These are phyloP conservation scores for Acromyrmex charruanus DNA, from an alignment of 1,140 invertebrate species.

Conservation along the genomic window DNA sequence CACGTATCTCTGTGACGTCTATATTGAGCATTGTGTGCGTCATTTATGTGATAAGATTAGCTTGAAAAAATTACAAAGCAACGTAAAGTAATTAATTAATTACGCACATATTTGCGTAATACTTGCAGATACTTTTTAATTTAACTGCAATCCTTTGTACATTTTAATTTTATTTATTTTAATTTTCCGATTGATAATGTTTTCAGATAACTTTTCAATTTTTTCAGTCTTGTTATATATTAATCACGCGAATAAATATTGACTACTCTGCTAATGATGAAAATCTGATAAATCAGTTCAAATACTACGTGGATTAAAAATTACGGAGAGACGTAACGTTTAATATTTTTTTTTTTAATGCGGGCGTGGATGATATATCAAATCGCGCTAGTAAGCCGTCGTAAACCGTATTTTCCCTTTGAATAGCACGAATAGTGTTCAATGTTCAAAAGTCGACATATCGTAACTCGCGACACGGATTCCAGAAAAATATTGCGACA, in stretches of 20 bases:
- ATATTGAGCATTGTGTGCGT: slow-evolving; percentile 22
- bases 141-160: neutral
- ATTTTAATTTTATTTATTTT: neutral
- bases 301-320: neutral
- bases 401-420: slow-evolving; percentile 16
- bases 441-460: slow-evolving; percentile 15
- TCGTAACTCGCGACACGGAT: slow-evolving; percentile 13
- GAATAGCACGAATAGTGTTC: neutral
- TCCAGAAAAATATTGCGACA: slow-evolving; percentile 9
- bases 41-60: slow-evolving; percentile 31
- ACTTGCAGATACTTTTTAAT: slow-evolving; percentile 9
- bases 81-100: neutral
- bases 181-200: neutral
- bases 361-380: neutral
- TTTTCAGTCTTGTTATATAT: neutral
- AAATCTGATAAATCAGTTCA: neutral
- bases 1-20: neutral
- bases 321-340: neutral
- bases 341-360: neutral
- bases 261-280: neutral
- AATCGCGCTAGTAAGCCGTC: too few relatives aligned
- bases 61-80: neutral
- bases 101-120: neutral
- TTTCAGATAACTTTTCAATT: neutral
- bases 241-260: neutral